These are phyloP conservation scores for Spodoptera frugiperda DNA, from an alignment of 1,140 invertebrate species.

Conservation along the genomic window DNA sequence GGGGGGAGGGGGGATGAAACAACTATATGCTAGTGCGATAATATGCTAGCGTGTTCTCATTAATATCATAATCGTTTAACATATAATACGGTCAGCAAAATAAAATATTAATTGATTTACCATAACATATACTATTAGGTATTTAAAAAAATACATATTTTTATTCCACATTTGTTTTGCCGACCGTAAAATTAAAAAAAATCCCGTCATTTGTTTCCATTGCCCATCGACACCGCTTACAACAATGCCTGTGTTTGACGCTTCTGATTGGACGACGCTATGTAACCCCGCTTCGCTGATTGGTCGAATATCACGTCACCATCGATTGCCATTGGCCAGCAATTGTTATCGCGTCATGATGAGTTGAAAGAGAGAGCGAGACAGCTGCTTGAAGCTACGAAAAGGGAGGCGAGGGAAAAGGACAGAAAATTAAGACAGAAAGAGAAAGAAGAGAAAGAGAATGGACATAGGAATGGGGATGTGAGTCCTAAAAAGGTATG, in stretches of 20 bases:
- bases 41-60: slow-evolving; percentile 2
- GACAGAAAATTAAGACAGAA: slow-evolving; percentile 84
- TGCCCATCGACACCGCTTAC: slow-evolving; percentile 59
- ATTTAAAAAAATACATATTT: neutral
- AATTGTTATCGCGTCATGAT: slow-evolving; percentile 92
- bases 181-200: slow-evolving; percentile 21
- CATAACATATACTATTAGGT: neutral
- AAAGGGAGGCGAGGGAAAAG: slow-evolving; percentile 89
- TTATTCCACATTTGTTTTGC: slow-evolving; percentile 1
- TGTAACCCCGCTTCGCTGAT: slow-evolving; percentile 57
- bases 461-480: slow-evolving; percentile 73
- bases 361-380: slow-evolving; percentile 96
- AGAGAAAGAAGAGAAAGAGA: slow-evolving; percentile 70
- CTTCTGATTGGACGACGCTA: slow-evolving; percentile 53
- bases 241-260: slow-evolving; percentile 46
- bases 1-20: neutral
- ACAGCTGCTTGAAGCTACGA: slow-evolving; percentile 95
- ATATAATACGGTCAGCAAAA: neutral
- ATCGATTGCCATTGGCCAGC: slow-evolving; percentile 78
- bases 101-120: neutral
- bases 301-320: slow-evolving; percentile 49
- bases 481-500: slow-evolving; percentile 76
- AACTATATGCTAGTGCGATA: neutral
- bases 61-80: slow-evolving; percentile 10
- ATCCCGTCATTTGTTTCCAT: slow-evolving; percentile 57